Percentiles rank a stretch among this genome's conserved stretches.
Evolutionary conservation across 1,140 invertebrate genomes (phyloP).

Genomic region (Bicyclus anynana): DNA sequence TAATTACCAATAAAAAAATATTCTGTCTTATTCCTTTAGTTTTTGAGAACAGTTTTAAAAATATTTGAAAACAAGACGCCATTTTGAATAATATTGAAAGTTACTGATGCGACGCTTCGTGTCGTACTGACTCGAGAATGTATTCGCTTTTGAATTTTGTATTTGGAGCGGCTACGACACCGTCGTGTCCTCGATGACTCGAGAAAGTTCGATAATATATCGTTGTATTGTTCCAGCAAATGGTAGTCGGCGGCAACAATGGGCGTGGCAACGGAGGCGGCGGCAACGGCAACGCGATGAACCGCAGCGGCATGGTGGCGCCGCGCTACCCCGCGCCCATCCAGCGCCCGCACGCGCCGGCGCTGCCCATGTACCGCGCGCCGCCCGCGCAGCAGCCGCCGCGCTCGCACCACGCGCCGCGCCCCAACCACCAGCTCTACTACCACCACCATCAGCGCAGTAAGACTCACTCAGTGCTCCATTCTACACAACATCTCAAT

Average conservation of each 20-base stretch:
- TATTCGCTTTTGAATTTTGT: no score
- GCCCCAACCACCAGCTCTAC: conserved; percentile 48
- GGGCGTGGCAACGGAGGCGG: conserved; percentile 25
- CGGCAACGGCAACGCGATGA: conserved; percentile 45
- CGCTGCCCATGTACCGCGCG: conserved; percentile 51
- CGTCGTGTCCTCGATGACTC: no score
- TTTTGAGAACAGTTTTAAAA: no score
- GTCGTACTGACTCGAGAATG: no score
- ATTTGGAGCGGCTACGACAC: no score
- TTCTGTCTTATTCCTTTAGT: no score
- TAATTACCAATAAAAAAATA: no score
- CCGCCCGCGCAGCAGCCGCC: conserved; percentile 44
- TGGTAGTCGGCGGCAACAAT: conserved; percentile 44
- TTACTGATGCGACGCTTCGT: no score
- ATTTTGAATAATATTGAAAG: no score
- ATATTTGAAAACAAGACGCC: no score
- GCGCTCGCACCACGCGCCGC: conserved; percentile 41
- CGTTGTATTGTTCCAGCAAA: conserved; percentile 31
- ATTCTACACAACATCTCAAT: no score
- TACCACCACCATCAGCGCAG: conserved; percentile 63
- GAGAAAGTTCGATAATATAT: no score
- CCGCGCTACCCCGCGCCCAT: conserved; percentile 72
- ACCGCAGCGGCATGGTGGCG: conserved; percentile 45
- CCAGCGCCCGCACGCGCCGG: conserved; percentile 66
- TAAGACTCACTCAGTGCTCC: conserved; percentile 41